Conservation (phyloP, 2,888 invertebrate genomes). For the Ganaspis brasiliensis region DNA sequence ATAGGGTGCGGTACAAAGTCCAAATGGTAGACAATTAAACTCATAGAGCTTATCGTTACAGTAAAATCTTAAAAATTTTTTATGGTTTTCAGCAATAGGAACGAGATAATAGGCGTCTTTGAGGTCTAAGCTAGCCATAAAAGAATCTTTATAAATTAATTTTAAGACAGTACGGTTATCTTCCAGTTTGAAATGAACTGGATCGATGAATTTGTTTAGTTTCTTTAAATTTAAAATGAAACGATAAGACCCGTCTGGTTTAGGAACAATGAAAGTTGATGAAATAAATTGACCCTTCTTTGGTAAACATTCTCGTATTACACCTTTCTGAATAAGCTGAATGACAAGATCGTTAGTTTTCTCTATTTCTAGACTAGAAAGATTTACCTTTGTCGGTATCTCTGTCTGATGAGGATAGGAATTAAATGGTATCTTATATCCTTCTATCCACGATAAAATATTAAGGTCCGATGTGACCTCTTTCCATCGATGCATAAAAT, state of each 20-base stretch:
- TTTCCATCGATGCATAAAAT: constrained; percentile 25
- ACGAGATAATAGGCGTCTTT: constrained; percentile 47
- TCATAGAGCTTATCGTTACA: constrained; percentile 25
- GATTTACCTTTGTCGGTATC: background rate
- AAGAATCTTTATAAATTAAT: constrained; percentile 46
- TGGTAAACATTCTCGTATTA: constrained; percentile 31
- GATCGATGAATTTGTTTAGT: constrained; percentile 51
- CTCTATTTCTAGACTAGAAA: background rate
- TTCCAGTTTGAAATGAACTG: constrained; percentile 56
- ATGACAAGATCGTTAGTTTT: constrained; percentile 23
- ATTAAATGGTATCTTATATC: constrained; percentile 49
- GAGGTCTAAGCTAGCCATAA: constrained; percentile 50
- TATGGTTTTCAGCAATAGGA: background rate
- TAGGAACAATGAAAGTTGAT: constrained; percentile 47
- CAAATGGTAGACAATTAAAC: constrained; percentile 40
- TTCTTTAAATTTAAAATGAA: constrained; percentile 56
- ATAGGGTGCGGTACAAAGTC: constrained; percentile 39
- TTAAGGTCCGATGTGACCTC: constrained; percentile 44
- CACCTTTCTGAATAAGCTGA: constrained; percentile 42
- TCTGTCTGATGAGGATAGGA: constrained; percentile 5
- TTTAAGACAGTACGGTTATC: constrained; percentile 49
- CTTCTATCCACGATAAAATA: constrained; percentile 47
- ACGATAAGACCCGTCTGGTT: constrained; percentile 49
- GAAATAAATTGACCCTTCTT: constrained; percentile 52
- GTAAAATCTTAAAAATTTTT: constrained; percentile 37